These are phyloP conservation scores for Echinops telfairi DNA, from an alignment of 2,113 vertebrate species.

Conservation along the genomic window DNA sequence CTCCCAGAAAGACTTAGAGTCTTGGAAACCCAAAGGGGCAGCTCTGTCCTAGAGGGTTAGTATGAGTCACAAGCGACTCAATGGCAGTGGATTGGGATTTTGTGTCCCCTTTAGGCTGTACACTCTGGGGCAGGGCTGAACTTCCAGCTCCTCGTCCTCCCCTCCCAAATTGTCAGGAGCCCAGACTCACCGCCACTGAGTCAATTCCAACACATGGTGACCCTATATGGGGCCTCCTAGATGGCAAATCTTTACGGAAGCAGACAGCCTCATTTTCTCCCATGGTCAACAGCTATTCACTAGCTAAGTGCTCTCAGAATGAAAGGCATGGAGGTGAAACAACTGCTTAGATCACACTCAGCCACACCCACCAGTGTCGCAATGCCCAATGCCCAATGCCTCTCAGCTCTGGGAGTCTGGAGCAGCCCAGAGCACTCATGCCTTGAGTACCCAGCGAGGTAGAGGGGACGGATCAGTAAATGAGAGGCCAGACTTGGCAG, in stretches of 20 bases:
- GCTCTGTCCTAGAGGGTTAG: too few relatives aligned
- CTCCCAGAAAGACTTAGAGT: too few relatives aligned
- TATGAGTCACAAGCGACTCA: too few relatives aligned
- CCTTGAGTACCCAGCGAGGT: not conserved
- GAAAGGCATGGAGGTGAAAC: not conserved
- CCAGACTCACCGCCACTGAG: too few relatives aligned
- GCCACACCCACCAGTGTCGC: not conserved
- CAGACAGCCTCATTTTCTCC: too few relatives aligned
- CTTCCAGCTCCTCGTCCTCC: not conserved
- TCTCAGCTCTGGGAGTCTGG: slow-evolving; percentile 47
- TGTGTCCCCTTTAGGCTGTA: not conserved
- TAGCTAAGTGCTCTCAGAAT: slow-evolving; percentile 52
- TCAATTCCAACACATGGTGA: too few relatives aligned
- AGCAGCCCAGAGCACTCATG: not conserved
- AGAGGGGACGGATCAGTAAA: not conserved
- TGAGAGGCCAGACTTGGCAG: slow-evolving; percentile 51
- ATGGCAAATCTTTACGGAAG: too few relatives aligned
- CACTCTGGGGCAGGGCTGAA: not conserved
- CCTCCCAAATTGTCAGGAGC: not conserved
- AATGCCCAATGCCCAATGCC: slow-evolving; percentile 23
- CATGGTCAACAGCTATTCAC: slow-evolving; percentile 5
- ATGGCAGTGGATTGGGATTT: too few relatives aligned
- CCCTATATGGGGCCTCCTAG: too few relatives aligned
- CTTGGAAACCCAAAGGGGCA: too few relatives aligned
- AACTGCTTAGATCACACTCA: not conserved